Evolutionary conservation across 2,113 vertebrate species (phyloP), one percentile per base, ranked within the genome.

Genomic region (Python bivittatus): DNA sequence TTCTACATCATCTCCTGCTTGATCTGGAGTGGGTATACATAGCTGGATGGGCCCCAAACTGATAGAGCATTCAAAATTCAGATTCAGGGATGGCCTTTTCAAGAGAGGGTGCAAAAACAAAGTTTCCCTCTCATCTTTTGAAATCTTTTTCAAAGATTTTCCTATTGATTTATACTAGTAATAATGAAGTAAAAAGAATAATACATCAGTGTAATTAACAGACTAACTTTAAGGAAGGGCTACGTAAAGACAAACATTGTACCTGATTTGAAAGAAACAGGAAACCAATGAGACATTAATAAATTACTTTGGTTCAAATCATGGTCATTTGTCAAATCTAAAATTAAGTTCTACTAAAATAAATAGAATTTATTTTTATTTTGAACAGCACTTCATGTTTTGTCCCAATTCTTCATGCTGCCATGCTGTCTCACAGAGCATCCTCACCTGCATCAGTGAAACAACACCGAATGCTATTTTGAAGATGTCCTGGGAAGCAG

Each of bases 401-500:
- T 3, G 0, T 3, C 15, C 22, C 6, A 48, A 17, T 12, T 27
- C 64, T 90, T 27, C 79, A 61, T 68, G 13, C 12, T 54, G 0
- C 8, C 0, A 0, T 56, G 52, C 17, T 0, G 8, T 15, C 23
- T 88, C 20, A 0, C 86, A 53, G 27, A 86, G 33, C 84, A 17
- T 13, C 53, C 61, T 64, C n/a, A 52, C 27, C 56, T 56, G 22
- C 3, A 33, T 12, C 5, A 56, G 25, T 93, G 83, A 72, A 86
- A 57, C 25, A 25, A 4, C 54, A 5, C 12, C 0, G 1, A 64
- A 9, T 0, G 0, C 86, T 84, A 54, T 1, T 89, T 11, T 1
- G 56, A 92, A 90, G 44, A 1, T 84, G 58, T 84, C 58, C 85
- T 54, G 60, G 68, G 56, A 86, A 94, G 93, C 0, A 58, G 54